phyloP scores from a whole-genome alignment of 2,797 vertebrate genomes.

The Chloroceryle amazona region DNA sequence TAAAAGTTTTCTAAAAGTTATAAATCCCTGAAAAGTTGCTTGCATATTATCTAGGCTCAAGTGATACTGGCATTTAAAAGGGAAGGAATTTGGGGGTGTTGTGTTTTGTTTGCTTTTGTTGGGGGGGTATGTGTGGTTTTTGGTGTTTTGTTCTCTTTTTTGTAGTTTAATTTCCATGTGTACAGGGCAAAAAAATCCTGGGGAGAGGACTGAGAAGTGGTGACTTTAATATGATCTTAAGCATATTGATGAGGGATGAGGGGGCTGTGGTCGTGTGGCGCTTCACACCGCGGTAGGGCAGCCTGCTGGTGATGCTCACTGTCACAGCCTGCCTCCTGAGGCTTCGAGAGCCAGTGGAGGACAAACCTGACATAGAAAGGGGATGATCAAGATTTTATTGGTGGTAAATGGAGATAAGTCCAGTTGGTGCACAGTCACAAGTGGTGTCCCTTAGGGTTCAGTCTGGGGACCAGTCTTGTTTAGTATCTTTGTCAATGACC shows the following conservation, averaged over 20 bases:
- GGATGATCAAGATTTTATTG: neutral
- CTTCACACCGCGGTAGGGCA: neutral
- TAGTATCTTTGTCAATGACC: too few species aligned
- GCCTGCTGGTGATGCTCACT: neutral
- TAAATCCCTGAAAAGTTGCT: neutral
- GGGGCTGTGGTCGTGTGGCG: neutral
- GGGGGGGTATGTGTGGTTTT: too few species aligned
- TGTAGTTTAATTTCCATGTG: too few species aligned
- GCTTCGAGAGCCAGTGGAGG: rapidly evolving
- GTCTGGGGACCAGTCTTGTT: too few species aligned
- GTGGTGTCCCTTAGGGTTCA: too few species aligned
- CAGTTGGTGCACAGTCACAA: too few species aligned
- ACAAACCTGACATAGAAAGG: neutral
- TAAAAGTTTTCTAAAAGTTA: neutral
- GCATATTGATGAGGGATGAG: neutral
- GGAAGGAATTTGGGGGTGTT: neutral
- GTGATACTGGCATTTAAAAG: neutral
- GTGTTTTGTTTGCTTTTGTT: too few species aligned
- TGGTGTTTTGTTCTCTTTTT: too few species aligned
- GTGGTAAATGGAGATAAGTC: too few species aligned
- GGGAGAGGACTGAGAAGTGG: neutral
- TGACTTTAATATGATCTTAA: neutral
- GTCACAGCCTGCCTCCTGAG: rapidly evolving
- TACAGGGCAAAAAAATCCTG: neutral
- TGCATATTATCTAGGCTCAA: neutral